Base-by-base conservation (phyloP, 37 sponge, comb jelly and placozoan genomes). In the Oscarella lobularis region DNA sequence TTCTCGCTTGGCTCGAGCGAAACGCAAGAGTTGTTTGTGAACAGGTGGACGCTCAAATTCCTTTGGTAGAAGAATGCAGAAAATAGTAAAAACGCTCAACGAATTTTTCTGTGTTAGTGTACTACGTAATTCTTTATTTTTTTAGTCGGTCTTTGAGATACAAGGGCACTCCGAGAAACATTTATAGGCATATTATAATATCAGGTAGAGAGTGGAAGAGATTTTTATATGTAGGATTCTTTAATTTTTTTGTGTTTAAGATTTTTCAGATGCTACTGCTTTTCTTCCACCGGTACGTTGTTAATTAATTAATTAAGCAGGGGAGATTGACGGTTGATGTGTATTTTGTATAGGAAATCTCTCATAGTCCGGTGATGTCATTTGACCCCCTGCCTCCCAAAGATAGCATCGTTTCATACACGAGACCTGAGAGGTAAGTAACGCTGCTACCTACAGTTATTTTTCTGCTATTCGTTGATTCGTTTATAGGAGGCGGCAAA, bases 371-470 rank as follows among this genome's bases (percentile, higher is more conserved):
- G 2, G 85, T 88, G 31, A 77, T 80, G 73, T 79, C 79, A 74
- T 88, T 81, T 78, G 92, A 92, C 72, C 92, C 92, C 33, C 79
- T 92, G 38, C 92, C 92, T 0, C 92, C 92, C 1, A 14, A 36
- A 37, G 81, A 89, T 71, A 80, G 80, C 4, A 79, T 79, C n/a
- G 65, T 75, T 38, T 75, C 77, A 37, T 92, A 92, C 66, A 41
- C 73, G 48, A 38, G 77, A 33, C 90, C 92, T 35, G 38, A 65
- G 69, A 76, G 80, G 78, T 79, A 20, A 27, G 55, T 38, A 33
- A 39, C 35, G 34, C 30, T 39, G 73, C 67, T 2, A 39, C n/a
- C n/a, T n/a, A n/a, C n/a, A n/a, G n/a, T n/a, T n/a, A n/a, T n/a
- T n/a, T n/a, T n/a, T n/a, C n/a, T n/a, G n/a, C n/a, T n/a, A n/a